Percentiles rank a stretch among this genome's conserved stretches.
Evolutionary conservation across 64 coral and sea anemone genomes (phyloP).

Genomic region (Porites lutea): DNA sequence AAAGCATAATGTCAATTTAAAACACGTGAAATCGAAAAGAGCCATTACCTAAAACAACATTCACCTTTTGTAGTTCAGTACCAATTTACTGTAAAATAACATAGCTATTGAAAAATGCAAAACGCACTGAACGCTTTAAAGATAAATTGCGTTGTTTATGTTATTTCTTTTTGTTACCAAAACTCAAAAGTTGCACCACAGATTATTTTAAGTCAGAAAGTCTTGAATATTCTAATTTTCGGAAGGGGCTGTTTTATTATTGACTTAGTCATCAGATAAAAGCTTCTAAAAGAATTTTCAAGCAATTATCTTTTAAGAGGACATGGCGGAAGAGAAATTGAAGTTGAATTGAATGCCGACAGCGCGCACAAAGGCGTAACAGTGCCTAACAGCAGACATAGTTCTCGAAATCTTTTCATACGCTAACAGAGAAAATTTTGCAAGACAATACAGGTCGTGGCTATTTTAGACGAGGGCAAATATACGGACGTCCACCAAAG

Average conservation of each 20-base stretch:
- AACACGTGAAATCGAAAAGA: neutral
- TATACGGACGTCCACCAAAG: neutral
- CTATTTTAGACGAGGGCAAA: conserved; percentile 1
- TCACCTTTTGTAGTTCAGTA: neutral
- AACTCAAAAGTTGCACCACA: neutral
- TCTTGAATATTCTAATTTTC: neutral
- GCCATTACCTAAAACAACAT: neutral
- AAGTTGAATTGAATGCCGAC: conserved; percentile 50
- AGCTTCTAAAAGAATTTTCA: conserved; percentile 27
- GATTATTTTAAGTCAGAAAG: neutral
- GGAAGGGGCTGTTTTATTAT: conserved; percentile 3
- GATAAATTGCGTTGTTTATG: too few relatives aligned
- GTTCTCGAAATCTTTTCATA: conserved; percentile 26
- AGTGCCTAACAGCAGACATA: neutral
- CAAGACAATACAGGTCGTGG: neutral
- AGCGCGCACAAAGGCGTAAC: neutral
- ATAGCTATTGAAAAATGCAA: neutral
- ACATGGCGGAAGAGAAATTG: conserved; percentile 22
- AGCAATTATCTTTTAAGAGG: conserved; percentile 34
- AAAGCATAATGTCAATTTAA: neutral
- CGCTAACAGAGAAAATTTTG: conserved; percentile 15
- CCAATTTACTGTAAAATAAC: neutral
- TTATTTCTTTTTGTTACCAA: neutral
- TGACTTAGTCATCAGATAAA: conserved; percentile 17
- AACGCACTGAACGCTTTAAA: neutral